These are phyloP conservation scores for Semotilus atromaculatus DNA, from an alignment of 2,797 vertebrate species.

Conservation along the genomic window DNA sequence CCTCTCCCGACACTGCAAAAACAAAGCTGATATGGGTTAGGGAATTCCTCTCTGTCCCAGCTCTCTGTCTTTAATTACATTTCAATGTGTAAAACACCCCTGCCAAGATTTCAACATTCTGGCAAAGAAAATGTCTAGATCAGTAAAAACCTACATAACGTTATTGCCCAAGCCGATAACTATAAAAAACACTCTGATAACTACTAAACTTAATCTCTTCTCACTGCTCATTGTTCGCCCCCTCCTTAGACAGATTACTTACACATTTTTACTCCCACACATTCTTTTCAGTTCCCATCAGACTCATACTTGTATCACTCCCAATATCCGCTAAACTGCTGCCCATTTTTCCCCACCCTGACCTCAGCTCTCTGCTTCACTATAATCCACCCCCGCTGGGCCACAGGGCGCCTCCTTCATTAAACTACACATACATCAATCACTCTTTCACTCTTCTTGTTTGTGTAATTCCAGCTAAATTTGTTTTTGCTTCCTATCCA, in stretches of 20 bases:
- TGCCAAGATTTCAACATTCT: conserved; percentile 22
- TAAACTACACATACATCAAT: conserved; percentile 8
- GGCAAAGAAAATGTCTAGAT: conserved; percentile 24
- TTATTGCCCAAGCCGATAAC: conserved; percentile 21
- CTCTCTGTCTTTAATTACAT: not conserved
- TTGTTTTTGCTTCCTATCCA: conserved; percentile 12
- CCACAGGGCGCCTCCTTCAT: not conserved
- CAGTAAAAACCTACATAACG: conserved; percentile 25
- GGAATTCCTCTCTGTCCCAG: conserved; percentile 32
- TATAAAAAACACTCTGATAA: not conserved
- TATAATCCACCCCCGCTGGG: conserved; percentile 2
- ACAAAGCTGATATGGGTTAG: conserved; percentile 93
- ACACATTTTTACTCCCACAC: conserved; percentile 22
- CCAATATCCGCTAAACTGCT: not conserved
- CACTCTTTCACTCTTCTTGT: conserved; percentile 3
- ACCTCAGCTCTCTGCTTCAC: not conserved
- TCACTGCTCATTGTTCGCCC: not conserved
- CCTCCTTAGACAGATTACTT: not conserved
- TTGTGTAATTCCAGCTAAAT: conserved; percentile 5
- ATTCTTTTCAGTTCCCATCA: conserved; percentile 15
- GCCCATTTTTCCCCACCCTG: conserved; percentile 28
- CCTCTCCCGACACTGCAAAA: conserved; percentile 84
- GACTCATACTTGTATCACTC: conserved; percentile 30
- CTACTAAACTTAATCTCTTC: not conserved
- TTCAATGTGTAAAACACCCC: conserved; percentile 30